These are phyloP conservation scores for Tanytarsus gracilentus DNA, from an alignment of 2,888 invertebrate genomes.

Conservation along the genomic window DNA sequence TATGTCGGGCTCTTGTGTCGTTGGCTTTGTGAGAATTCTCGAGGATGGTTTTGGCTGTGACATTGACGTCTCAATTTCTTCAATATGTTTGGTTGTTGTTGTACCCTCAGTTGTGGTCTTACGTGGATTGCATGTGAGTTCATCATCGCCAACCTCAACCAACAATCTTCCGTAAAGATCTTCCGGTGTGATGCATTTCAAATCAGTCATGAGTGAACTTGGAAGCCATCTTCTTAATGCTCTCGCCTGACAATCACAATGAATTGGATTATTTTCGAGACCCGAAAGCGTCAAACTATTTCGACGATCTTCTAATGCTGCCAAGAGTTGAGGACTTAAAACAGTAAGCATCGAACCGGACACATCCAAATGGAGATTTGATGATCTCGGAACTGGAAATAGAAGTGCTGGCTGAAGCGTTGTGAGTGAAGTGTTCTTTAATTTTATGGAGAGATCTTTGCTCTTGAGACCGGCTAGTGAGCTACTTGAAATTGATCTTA, in stretches of 20 bases:
- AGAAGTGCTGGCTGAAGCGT: conserved; percentile 71
- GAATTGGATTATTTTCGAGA: conserved; percentile 67
- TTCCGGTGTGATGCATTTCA: conserved; percentile 61
- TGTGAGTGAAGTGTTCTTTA: conserved; percentile 72
- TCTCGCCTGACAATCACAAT: conserved; percentile 75
- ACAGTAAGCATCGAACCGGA: conserved; percentile 68
- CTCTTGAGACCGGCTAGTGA: conserved; percentile 74
- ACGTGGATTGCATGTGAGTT: conserved; percentile 65
- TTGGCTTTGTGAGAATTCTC: conserved; percentile 48
- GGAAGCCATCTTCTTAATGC: conserved; percentile 72
- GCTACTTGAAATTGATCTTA: conserved; percentile 71
- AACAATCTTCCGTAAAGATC: conserved; percentile 57
- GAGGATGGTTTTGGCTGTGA: conserved; percentile 39
- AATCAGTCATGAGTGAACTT: conserved; percentile 51
- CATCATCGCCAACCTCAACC: conserved; percentile 69
- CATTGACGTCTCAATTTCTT: conserved; percentile 37
- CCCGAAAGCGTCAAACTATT: conserved; percentile 66
- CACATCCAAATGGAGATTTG: conserved; percentile 67
- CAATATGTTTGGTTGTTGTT: conserved; percentile 33
- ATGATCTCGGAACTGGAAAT: conserved; percentile 80
- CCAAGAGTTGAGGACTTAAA: conserved; percentile 66
- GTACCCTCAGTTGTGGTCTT: conserved; percentile 36
- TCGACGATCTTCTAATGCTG: conserved; percentile 71
- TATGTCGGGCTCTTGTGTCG: conserved; percentile 73
- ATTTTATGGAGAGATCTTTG: conserved; percentile 57